Percentiles rank a stretch among this genome's conserved stretches.
phyloP scores from a whole-genome alignment of 2,113 vertebrate species.

The Oenanthe melanoleuca region DNA sequence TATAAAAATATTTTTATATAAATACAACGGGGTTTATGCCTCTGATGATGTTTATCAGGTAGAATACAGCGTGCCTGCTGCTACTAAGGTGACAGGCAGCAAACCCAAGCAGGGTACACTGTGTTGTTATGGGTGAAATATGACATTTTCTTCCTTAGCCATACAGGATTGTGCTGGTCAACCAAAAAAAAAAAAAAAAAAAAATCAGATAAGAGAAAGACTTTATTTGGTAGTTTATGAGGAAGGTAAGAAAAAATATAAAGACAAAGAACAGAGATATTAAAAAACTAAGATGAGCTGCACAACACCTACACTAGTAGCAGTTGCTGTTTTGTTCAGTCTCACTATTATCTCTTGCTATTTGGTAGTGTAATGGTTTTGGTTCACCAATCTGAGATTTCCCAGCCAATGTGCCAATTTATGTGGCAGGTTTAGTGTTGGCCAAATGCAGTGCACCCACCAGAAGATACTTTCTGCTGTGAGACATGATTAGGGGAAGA shows the following conservation, averaged over 20 bases:
- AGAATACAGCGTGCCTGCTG: not conserved
- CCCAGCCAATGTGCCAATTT: too few relatives aligned
- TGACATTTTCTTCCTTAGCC: not conserved
- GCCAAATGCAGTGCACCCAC: too few relatives aligned
- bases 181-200: not conserved
- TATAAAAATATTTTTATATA: not conserved
- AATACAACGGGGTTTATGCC: not conserved
- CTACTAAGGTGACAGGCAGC: not conserved
- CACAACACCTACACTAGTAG: not conserved
- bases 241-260: not conserved
- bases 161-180: not conserved
- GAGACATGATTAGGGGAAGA: too few relatives aligned
- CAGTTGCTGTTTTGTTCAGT: not conserved
- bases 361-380: not conserved
- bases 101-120: not conserved
- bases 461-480: too few relatives aligned
- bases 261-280: not conserved
- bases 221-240: not conserved
- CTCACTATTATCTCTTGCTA: not conserved
- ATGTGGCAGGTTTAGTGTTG: too few relatives aligned
- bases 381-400: too few relatives aligned
- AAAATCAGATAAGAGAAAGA: not conserved
- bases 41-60: not conserved
- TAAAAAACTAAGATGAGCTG: not conserved
- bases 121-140: not conserved